These are phyloP conservation scores for Onthophagus sagittarius DNA, from an alignment of 2,888 invertebrate genomes.

Conservation along the genomic window DNA sequence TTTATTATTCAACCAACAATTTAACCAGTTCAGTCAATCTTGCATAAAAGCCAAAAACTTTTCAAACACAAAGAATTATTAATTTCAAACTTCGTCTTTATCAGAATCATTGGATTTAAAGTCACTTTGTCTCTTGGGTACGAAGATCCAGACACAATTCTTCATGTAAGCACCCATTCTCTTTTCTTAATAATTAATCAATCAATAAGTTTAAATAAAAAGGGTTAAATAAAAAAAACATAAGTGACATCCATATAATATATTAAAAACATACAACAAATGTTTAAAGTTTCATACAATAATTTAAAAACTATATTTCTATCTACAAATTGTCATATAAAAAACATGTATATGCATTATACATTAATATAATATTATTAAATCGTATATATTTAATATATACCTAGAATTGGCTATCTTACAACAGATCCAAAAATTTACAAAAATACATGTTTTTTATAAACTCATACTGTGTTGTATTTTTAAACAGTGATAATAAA, in stretches of 20 bases:
- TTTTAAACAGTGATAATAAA: conserved; percentile 6
- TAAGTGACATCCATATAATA: conserved; percentile 22
- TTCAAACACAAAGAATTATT: no score
- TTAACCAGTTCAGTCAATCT: no score
- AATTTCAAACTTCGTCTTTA: no score
- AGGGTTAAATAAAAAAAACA: not conserved
- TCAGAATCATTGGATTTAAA: no score
- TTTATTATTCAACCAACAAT: no score
- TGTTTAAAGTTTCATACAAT: conserved; percentile 25
- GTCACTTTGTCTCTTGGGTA: no score
- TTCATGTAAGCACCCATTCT: no score
- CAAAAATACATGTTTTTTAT: conserved; percentile 27
- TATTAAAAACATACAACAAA: conserved; percentile 26
- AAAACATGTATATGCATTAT: conserved; percentile 24
- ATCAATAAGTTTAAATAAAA: conserved; percentile 8
- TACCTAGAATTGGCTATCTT: conserved; percentile 11
- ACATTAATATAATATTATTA: not conserved
- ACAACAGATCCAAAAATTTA: conserved; percentile 23
- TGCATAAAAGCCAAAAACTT: no score
- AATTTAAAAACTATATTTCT: conserved; percentile 25
- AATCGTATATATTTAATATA: conserved; percentile 5
- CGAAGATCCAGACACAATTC: no score
- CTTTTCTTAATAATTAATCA: no score
- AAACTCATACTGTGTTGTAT: not conserved
- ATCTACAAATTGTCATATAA: conserved; percentile 25